Base-by-base conservation (phyloP, 2,113 vertebrate genomes). In the Indicator maculatus region DNA sequence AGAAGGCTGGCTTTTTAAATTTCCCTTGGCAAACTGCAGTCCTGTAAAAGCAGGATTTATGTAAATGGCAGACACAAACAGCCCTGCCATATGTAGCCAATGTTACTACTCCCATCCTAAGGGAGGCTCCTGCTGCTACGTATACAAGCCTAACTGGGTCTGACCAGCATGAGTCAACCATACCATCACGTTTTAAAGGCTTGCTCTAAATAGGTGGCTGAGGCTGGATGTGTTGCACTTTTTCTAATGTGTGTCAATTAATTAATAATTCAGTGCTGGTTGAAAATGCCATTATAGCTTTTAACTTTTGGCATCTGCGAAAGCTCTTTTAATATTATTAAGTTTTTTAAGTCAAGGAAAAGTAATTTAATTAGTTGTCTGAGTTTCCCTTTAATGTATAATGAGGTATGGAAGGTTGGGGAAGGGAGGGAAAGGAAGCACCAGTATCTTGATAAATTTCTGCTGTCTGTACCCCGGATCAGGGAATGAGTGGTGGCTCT, bases 311-410 rank as follows among this genome's bases (percentile, higher is more conserved):
- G 75, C 28, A 64, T 85, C 87, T 19, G 16, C 81, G 61, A 88
- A 93, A 89, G 72, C 65, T 93, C 84, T 61, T 91, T 96, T 80
- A 88, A 83, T 95, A 89, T 64, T 74, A 67, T 82, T 92, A 89
- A 58, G 20, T 36, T 70, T 95, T 94, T 85, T 82, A 89, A 79
- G 31, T 71, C 69, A 78, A 44, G 31, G 31, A 39, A 90, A 91
- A 95, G 39, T 88, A 89, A 95, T 90, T 91, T 89, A 83, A 91
- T 95, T 83, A 81, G 60, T 70, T 83, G 52, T 64, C 89, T 74
- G 72, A 74, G 4, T 75, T 89, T 71, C 23, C 21, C 21, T 88
- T 88, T 93, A 94, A 91, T 31, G 53, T 69, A 74, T 60, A 52
- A 6, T 58, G 52, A 93, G 72, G 72, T 85, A 72, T 23, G 36